A percentile compares a stretch with the other conserved stretches of the same genome.
Evolutionary conservation across 2,888 invertebrate species (phyloP).

Genomic region (Melieria omissa): DNA sequence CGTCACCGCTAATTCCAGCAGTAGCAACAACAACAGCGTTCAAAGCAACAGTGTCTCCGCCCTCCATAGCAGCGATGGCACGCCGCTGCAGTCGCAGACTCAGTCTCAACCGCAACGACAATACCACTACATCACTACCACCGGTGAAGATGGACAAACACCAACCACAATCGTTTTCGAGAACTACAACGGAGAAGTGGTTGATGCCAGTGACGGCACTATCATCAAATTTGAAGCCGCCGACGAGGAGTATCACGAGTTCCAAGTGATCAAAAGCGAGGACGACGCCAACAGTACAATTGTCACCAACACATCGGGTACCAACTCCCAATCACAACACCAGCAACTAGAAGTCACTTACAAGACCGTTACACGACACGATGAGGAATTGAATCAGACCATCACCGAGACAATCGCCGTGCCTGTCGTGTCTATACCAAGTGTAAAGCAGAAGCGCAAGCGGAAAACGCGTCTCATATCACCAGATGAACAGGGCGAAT

Average conservation of each 20-base stretch:
- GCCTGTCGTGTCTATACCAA: conserved; percentile 28
- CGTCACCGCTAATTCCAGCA: conserved; percentile 16
- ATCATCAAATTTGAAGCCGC: conserved; percentile 48
- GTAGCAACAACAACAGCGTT: not conserved
- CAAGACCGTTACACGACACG: conserved; percentile 50
- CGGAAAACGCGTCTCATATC: conserved; percentile 62
- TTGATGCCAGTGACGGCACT: conserved; percentile 44
- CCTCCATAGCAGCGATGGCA: conserved; percentile 41
- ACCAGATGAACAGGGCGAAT: conserved; percentile 64
- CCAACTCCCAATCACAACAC: conserved; percentile 8
- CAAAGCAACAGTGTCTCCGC: conserved; percentile 16
- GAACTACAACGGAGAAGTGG: conserved; percentile 56
- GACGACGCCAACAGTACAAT: conserved; percentile 4
- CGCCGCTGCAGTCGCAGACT: conserved; percentile 23
- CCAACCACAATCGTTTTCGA: conserved; percentile 61
- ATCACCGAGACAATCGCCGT: conserved; percentile 44
- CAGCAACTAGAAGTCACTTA: conserved; percentile 41
- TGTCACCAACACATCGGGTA: not conserved
- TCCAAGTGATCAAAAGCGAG: conserved; percentile 55
- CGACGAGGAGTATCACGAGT: conserved; percentile 58
- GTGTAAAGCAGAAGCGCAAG: conserved; percentile 61
- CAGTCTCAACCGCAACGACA: conserved; percentile 48
- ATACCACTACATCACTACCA: conserved; percentile 61
- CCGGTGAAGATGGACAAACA: conserved; percentile 54
- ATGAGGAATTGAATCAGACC: conserved; percentile 42